phyloP scores from a whole-genome alignment of 1,140 invertebrate species.

The Hypsibius dujardini region DNA sequence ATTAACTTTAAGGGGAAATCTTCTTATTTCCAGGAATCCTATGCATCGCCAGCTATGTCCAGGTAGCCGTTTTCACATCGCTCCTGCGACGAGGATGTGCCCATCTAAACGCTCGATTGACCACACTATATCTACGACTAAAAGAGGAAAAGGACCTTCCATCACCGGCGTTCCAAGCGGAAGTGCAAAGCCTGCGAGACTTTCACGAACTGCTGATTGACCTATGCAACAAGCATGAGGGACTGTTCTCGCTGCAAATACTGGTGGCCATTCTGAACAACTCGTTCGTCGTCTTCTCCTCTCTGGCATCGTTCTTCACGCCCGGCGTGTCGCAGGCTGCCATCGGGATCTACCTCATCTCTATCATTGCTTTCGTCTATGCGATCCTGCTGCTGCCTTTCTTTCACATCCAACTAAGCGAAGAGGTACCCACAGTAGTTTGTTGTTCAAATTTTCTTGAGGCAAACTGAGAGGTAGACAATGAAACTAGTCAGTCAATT shows the following conservation, averaged over 20 bases:
- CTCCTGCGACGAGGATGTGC: too few relatives aligned
- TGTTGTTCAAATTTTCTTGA: too few relatives aligned
- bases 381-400: not conserved
- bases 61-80: too few relatives aligned
- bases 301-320: slow-evolving; percentile 5
- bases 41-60: too few relatives aligned
- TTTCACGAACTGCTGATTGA: not conserved
- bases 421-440: not conserved
- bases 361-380: not conserved
- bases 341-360: not conserved
- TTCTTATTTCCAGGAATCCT: too few relatives aligned
- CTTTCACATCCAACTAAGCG: not conserved
- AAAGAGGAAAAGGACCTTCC: too few relatives aligned
- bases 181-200: not conserved
- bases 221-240: not conserved
- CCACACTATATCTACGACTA: too few relatives aligned
- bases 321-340: not conserved
- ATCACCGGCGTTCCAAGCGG: not conserved
- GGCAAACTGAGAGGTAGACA: too few relatives aligned
- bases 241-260: not conserved
- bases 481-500: too few relatives aligned
- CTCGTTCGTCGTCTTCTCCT: not conserved
- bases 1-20: too few relatives aligned
- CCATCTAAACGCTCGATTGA: too few relatives aligned
- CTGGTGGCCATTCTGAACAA: not conserved